phyloP scores from a whole-genome alignment of 2,888 invertebrate genomes.

The Hydraecia micacea region DNA sequence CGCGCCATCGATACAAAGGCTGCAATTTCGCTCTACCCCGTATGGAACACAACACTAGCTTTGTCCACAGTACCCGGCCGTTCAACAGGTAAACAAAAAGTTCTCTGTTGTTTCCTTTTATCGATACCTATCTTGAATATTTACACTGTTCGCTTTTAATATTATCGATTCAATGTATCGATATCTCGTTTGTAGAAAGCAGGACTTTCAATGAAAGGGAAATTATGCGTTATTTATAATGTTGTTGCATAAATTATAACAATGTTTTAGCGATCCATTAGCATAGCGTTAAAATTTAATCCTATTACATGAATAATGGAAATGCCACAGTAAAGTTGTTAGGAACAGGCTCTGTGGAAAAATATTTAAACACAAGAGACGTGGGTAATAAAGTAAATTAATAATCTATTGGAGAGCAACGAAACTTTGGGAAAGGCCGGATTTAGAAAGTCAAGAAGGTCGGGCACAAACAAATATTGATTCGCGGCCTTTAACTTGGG shows the following conservation, averaged over 20 bases:
- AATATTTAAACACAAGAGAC: constrained; percentile 44
- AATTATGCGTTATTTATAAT: constrained; percentile 33
- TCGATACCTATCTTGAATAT: constrained; percentile 50
- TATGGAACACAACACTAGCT: constrained; percentile 47
- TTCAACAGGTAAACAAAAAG: constrained; percentile 73
- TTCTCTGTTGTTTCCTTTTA: constrained; percentile 54
- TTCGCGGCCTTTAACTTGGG: constrained; percentile 75
- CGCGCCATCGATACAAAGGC: constrained; percentile 60
- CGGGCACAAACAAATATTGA: constrained; percentile 82
- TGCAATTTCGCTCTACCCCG: constrained; percentile 54
- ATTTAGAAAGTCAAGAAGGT: constrained; percentile 78
- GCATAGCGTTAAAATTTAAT: constrained; percentile 37
- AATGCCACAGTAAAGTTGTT: constrained; percentile 24
- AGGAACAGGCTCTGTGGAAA: constrained; percentile 19
- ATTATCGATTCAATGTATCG: constrained; percentile 26
- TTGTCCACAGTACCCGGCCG: constrained; percentile 41
- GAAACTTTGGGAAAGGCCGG: constrained; percentile 75
- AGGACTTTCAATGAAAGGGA: constrained; percentile 22
- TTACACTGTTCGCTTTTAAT: constrained; percentile 24
- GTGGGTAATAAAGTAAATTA: constrained; percentile 63
- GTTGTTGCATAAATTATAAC: constrained; percentile 34
- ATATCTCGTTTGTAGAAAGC: constrained; percentile 18
- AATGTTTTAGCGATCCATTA: constrained; percentile 45
- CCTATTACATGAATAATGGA: constrained; percentile 30
- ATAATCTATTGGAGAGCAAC: constrained; percentile 67